Evolutionary conservation across 2,888 invertebrate species (phyloP), one percentile per base, ranked within the genome.

Genomic region (Hoplodrina blanda): DNA sequence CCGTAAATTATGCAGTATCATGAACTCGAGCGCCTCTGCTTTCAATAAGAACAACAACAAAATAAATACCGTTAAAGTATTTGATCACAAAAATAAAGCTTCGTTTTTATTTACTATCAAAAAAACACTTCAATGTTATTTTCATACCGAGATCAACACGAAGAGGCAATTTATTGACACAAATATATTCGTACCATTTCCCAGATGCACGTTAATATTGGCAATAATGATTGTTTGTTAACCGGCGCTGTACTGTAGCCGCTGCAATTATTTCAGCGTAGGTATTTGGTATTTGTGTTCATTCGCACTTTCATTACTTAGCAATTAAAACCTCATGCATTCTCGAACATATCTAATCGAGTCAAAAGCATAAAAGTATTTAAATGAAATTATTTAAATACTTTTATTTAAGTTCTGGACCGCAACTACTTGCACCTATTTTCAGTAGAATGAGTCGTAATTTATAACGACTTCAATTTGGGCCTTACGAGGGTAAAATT

Each of bases 181-280:
- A 52, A 67, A 56, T 49, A 37, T 63, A 53, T 44, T 7, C 17
- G 37, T 44, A 56, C 53, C 53, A 68, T 77, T 69, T 41, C 49
- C 25, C 64, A 71, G 50, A 71, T 62, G 61, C 55, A 61, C 30
- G 64, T 73, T 60, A 69, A 65, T 61, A 61, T 61, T 56, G 54
- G 70, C 66, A 69, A 46, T 57, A 63, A 61, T 20, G 7, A 19
- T 19, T 56, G 64, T 64, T 66, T 46, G 33, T 55, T 55, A 17
- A 44, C 15, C 19, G 50, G 17, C 33, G 33, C 33, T 33, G 8
- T 15, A 52, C 37, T 53, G 41, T 41, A 52, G 6, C 3, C 20
- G 44, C 25, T 20, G 55, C 55, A 56, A 62, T 62, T 25, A 73
- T 49, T 56, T 63, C 13, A 30, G 59, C 19, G 52, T 30, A 52